Conservation (phyloP, 2,797 vertebrate species). For the Peromyscus melanophrys region DNA sequence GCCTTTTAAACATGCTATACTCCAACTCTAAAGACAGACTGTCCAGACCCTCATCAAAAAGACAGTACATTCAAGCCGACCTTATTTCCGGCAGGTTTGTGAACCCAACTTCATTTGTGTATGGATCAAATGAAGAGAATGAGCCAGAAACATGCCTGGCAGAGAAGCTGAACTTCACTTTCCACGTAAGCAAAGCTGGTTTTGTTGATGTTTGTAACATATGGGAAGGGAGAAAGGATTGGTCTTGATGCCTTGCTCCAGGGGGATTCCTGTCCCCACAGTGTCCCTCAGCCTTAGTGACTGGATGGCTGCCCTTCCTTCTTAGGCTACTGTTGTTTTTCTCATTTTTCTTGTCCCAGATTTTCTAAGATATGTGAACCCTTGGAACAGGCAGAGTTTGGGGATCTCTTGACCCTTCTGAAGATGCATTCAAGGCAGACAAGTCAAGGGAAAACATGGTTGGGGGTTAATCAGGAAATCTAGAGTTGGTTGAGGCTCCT, state of each 20-base stretch:
- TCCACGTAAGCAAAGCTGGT: slow-evolving; percentile 91
- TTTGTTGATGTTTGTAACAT: neutral
- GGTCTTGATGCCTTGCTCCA: neutral
- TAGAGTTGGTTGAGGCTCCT: neutral
- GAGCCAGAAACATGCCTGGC: slow-evolving; percentile 89
- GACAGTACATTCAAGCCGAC: neutral
- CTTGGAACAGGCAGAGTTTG: neutral
- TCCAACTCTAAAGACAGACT: neutral
- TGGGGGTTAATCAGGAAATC: neutral
- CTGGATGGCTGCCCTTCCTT: neutral
- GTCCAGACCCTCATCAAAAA: neutral
- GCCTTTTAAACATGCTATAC: neutral
- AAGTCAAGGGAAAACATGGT: neutral
- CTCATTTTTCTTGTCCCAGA: neutral
- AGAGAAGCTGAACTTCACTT: slow-evolving; percentile 95
- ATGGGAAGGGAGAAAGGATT: neutral
- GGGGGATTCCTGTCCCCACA: fast-evolving
- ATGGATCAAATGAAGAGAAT: slow-evolving; percentile 91
- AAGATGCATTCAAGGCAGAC: neutral
- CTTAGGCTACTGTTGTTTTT: neutral
- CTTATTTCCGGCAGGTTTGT: slow-evolving; percentile 89
- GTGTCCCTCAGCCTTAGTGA: fast-evolving
- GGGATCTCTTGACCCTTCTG: neutral
- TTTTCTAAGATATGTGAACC: neutral
- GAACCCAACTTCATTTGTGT: slow-evolving; percentile 93